Conservation (phyloP, 1,140 invertebrate species). For the Rhynchophorus ferrugineus region DNA sequence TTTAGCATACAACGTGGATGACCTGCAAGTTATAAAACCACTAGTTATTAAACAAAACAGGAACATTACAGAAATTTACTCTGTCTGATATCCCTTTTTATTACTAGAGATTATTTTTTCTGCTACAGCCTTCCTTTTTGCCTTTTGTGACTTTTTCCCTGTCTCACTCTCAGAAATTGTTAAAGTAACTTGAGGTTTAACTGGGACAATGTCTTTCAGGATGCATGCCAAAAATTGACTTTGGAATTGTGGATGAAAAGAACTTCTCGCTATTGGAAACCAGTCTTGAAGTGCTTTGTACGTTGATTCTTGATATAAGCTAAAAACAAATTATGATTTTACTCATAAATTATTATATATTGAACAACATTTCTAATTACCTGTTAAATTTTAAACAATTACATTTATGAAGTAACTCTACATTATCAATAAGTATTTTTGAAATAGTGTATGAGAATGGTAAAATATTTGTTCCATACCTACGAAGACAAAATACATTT, state of each 20-base stretch:
- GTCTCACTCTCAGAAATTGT: slow-evolving; percentile 9
- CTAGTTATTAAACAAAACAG: too few relatives aligned
- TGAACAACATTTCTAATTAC: slow-evolving; percentile 5
- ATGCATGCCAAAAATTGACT: slow-evolving; percentile 16
- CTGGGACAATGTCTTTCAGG: slow-evolving; percentile 20
- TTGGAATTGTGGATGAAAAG: slow-evolving; percentile 20
- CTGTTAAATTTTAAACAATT: slow-evolving; percentile 21
- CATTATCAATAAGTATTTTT: slow-evolving; percentile 18
- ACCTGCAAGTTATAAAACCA: too few relatives aligned
- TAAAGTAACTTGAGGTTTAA: slow-evolving; percentile 13
- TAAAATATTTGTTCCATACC: slow-evolving; percentile 18
- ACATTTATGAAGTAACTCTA: slow-evolving; percentile 18
- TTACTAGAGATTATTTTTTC: slow-evolving; percentile 20
- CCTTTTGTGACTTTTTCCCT: slow-evolving; percentile 23
- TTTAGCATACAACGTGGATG: not conserved
- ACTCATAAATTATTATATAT: slow-evolving; percentile 3
- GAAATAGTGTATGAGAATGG: slow-evolving; percentile 25
- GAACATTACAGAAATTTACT: too few relatives aligned
- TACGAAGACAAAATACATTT: slow-evolving; percentile 13
- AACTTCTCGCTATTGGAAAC: slow-evolving; percentile 22
- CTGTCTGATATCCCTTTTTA: too few relatives aligned
- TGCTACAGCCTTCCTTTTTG: slow-evolving; percentile 21
- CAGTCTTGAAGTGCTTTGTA: slow-evolving; percentile 19
- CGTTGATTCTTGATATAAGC: slow-evolving; percentile 18
- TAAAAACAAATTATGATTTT: slow-evolving; percentile 11